Evolutionary conservation across 2,797 vertebrate genomes (phyloP).

Genomic region (Gallinago solitaria): DNA sequence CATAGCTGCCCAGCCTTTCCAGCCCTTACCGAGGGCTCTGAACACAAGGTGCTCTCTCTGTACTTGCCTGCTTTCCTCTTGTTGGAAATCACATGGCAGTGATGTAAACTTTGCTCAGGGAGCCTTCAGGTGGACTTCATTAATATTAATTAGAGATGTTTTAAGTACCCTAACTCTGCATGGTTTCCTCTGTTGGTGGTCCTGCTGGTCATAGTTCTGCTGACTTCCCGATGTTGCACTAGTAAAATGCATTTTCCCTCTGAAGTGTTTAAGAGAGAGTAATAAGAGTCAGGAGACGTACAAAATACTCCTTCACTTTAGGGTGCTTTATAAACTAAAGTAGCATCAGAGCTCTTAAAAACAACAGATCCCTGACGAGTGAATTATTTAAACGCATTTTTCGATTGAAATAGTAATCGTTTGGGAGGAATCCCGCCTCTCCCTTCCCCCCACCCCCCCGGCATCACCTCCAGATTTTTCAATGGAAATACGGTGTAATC

Average conservation of each 20-base stretch:
- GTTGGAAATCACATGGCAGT: neutral
- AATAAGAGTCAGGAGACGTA: neutral
- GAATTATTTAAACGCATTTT: no score
- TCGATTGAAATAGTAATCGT: no score
- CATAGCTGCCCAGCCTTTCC: neutral
- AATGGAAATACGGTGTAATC: fast-evolving
- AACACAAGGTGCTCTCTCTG: no score
- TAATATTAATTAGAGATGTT: neutral
- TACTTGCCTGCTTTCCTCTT: neutral
- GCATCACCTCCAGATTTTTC: neutral
- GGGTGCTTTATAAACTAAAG: neutral
- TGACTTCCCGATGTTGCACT: no score
- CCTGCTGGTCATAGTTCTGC: neutral
- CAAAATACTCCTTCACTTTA: fast-evolving
- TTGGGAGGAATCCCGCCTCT: neutral
- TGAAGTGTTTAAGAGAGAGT: neutral
- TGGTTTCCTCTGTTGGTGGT: neutral
- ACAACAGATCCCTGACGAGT: fast-evolving
- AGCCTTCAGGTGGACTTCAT: neutral
- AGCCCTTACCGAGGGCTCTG: neutral
- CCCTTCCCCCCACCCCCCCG: no score
- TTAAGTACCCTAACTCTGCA: neutral
- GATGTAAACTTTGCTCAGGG: neutral
- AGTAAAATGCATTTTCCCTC: neutral
- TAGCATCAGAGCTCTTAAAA: fast-evolving